A percentile compares a stretch with the other conserved stretches of the same genome.
phyloP scores from a whole-genome alignment of 53 echinoderm and acorn worm genomes.

The Temnopleurus reevesii region DNA sequence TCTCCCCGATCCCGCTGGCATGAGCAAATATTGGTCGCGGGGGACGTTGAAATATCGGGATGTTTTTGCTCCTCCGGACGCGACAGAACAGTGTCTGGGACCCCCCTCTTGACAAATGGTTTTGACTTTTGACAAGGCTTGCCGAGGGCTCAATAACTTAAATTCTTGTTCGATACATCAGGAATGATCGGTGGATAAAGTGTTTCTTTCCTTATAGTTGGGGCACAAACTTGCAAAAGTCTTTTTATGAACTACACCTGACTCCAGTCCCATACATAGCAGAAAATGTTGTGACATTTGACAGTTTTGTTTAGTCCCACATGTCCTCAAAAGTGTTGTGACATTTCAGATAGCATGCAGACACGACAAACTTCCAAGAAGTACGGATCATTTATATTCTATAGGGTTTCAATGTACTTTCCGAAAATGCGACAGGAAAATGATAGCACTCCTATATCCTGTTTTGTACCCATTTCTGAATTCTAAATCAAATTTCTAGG shows the following conservation, averaged over 20 bases:
- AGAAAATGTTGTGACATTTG: too few relatives aligned
- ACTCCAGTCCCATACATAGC: too few relatives aligned
- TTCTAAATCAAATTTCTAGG: too few relatives aligned
- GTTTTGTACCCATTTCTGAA: too few relatives aligned
- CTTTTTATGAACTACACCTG: neutral
- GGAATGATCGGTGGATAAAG: neutral
- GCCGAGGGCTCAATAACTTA: constrained; percentile 19
- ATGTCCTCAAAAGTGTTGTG: too few relatives aligned
- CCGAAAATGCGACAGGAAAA: too few relatives aligned
- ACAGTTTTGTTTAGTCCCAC: too few relatives aligned
- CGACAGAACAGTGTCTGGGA: neutral
- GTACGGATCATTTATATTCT: too few relatives aligned
- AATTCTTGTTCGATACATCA: constrained; percentile 8
- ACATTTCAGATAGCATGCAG: too few relatives aligned
- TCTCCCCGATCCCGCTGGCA: neutral
- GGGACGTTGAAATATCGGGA: constrained; percentile 24
- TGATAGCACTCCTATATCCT: too few relatives aligned
- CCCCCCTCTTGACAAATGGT: constrained; percentile 47
- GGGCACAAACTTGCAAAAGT: neutral
- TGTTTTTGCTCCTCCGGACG: constrained; percentile 32
- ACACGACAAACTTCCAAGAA: too few relatives aligned
- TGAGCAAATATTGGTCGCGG: constrained; percentile 9
- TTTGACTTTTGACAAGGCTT: constrained; percentile 37
- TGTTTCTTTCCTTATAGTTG: neutral
- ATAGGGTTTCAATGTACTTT: too few relatives aligned